phyloP scores from a whole-genome alignment of 2,113 vertebrate species.

The Gymnorhina tibicen region DNA sequence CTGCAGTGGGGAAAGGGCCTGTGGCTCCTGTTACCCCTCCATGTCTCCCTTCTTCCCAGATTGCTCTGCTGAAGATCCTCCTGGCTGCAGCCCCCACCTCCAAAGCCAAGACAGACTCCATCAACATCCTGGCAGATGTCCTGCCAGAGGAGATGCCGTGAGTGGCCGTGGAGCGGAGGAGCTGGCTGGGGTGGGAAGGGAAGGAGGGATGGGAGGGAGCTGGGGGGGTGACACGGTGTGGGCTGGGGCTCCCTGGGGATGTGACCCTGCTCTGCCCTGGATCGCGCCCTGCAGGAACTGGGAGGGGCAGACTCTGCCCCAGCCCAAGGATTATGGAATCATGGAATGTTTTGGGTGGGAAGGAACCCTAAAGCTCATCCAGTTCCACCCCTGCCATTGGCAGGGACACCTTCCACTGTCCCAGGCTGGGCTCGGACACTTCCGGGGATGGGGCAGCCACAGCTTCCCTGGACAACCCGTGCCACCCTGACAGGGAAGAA shows the following conservation, averaged over 20 bases:
- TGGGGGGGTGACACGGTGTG: neutral
- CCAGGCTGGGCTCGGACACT: neutral
- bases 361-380: neutral
- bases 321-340: neutral
- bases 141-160: constrained; percentile 99
- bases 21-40: neutral
- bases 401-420: neutral
- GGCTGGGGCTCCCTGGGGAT: neutral
- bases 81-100: constrained; percentile 96
- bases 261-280: neutral
- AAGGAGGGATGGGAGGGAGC: neutral
- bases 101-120: constrained; percentile 98
- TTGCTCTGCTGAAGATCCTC: constrained; percentile 95
- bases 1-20: neutral
- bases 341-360: neutral
- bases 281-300: neutral
- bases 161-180: constrained; percentile 51
- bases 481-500: neutral
- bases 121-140: constrained; percentile 97
- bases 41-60: constrained; percentile 68
- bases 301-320: neutral
- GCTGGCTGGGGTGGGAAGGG: neutral
- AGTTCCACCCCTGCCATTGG: neutral
- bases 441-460: neutral
- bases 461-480: neutral